Conservation (phyloP, 53 echinoderm and acorn worm genomes). For the Temnopleurus reevesii region DNA sequence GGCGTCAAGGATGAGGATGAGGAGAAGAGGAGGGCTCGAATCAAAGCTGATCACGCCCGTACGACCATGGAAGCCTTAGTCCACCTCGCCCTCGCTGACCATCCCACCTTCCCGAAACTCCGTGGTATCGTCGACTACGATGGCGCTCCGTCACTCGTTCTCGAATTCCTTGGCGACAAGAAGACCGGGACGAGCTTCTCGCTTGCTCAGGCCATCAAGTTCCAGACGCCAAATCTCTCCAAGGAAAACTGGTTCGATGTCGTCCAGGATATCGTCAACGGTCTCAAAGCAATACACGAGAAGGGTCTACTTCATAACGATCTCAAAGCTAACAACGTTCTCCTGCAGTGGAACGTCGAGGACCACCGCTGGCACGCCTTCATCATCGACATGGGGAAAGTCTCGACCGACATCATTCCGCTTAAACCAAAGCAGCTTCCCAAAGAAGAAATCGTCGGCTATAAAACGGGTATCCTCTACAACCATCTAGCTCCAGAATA, state of each 20-base stretch:
- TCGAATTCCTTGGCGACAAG: conserved; percentile 55
- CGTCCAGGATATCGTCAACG: conserved; percentile 24
- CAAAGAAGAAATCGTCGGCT: conserved; percentile 35
- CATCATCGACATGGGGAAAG: conserved; percentile 53
- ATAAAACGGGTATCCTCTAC: not conserved
- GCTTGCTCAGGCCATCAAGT: conserved; percentile 34
- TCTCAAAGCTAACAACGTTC: conserved; percentile 48
- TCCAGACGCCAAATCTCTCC: not conserved
- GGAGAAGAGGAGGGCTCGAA: not conserved
- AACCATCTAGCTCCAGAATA: conserved; percentile 47
- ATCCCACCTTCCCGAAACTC: conserved; percentile 7
- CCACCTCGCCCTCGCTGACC: conserved; percentile 8
- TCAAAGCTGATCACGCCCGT: conserved; percentile 26
- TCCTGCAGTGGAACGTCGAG: conserved; percentile 20
- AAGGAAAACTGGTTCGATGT: conserved; percentile 10
- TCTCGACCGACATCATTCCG: conserved; percentile 29
- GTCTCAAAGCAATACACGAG: conserved; percentile 43
- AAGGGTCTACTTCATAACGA: conserved; percentile 48
- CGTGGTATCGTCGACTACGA: not conserved
- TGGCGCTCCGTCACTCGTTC: conserved; percentile 33
- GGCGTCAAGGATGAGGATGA: conserved; percentile 1
- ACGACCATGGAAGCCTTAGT: conserved; percentile 35
- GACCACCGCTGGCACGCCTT: conserved; percentile 34
- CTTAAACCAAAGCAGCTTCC: not conserved
- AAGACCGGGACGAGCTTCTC: not conserved